Evolutionary conservation across 1,140 invertebrate genomes (phyloP), one percentile per base, ranked within the genome.

Genomic region (Drosophila leontia): DNA sequence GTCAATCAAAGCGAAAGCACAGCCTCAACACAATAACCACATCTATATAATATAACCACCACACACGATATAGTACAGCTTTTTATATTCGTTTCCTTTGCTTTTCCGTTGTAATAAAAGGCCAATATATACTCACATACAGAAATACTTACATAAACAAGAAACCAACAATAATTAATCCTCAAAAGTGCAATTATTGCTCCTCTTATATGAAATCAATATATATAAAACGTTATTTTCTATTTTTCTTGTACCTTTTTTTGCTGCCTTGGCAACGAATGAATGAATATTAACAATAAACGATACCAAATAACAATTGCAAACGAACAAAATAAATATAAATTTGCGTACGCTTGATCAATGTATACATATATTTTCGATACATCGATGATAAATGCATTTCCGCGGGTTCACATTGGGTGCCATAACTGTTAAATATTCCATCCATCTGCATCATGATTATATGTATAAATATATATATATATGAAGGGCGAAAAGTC

Each of bases 401-500:
- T 45, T 58, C 62, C 62, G 53, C 68, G 67, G 69, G 51, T 71
- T 72, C 68, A 59, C 44, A 56, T 72, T 72, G 44, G 70, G 70
- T 71, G 61, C 72, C 72, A 81, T 62, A 56, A 50, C 51, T 61
- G 58, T 62, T 67, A 74, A 70, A 71, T 72, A 63, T 82, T 56
- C 17, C 67, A 72, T 72, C 68, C 48, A 61, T 67, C 63, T 51
- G 32, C 48, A 57, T 67, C 63, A 64, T 35, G 39, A 65, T 44
- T 41, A 62, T 69, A 34, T 75, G 42, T 67, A 71, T 74, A 68
- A 67, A 64, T 23, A 53, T 29, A 50, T 37, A 35, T 35, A 17
- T 19, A 15, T 37, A 3, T 55, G 2, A 23, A 98, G 97, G 97
- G 97, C 93, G 95, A 96, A 91, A 96, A 96, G 93, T 97, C 97